These are phyloP conservation scores for Lampropteryx suffumata DNA, from an alignment of 2,888 invertebrate genomes.

Conservation along the genomic window DNA sequence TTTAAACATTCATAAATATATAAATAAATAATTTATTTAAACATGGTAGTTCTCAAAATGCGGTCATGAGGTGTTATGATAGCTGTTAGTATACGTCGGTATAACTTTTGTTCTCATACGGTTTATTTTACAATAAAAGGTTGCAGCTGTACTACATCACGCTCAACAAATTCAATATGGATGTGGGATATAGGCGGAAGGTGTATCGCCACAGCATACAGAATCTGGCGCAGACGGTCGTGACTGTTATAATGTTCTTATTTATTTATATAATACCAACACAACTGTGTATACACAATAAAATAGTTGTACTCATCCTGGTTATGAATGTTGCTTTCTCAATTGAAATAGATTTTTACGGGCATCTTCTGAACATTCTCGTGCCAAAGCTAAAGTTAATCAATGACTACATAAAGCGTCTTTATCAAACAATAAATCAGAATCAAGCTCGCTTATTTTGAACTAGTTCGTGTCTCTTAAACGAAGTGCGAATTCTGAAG, in stretches of 20 bases:
- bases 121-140: constrained; percentile 43
- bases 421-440: constrained; percentile 35
- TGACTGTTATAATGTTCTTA: constrained; percentile 33
- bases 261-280: constrained; percentile 29
- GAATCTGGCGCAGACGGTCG: constrained; percentile 38
- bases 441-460: constrained; percentile 33
- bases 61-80: no score
- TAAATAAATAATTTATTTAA: no score
- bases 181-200: constrained; percentile 49
- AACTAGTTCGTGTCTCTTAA: constrained; percentile 41
- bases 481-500: constrained; percentile 27
- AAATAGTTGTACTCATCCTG: constrained; percentile 23
- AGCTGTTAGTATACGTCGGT: no score
- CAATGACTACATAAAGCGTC: constrained; percentile 52
- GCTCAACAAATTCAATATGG: constrained; percentile 51
- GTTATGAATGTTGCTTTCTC: constrained; percentile 40
- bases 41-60: no score
- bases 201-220: constrained; percentile 39
- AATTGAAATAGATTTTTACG: constrained; percentile 53
- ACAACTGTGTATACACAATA: constrained; percentile 12
- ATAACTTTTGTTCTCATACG: constrained; percentile 38
- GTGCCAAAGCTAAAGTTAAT: constrained; percentile 53
- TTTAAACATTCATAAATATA: no score
- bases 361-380: constrained; percentile 55
- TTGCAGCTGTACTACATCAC: constrained; percentile 47